phyloP scores from a whole-genome alignment of 2,797 vertebrate species.

The Diceros bicornis region DNA sequence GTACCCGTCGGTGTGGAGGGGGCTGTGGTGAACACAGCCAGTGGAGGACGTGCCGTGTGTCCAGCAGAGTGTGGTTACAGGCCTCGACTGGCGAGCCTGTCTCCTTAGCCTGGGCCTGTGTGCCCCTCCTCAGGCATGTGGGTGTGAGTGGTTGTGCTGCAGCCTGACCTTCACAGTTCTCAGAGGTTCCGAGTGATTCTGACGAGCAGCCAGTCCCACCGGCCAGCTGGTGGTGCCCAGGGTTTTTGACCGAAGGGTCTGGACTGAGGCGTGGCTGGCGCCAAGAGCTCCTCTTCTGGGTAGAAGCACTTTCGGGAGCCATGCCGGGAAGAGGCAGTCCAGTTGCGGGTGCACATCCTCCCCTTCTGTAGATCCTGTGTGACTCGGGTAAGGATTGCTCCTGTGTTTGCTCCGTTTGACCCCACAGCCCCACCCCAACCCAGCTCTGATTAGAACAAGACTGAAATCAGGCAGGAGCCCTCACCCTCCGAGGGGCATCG shows the following conservation, averaged over 20 bases:
- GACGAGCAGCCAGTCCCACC: no score
- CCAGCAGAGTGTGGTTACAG: background rate
- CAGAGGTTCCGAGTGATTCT: background rate
- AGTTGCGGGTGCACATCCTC: rapidly evolving
- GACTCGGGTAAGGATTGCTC: background rate
- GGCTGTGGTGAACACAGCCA: rapidly evolving
- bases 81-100: rapidly evolving
- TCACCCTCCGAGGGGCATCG: rapidly evolving
- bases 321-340: background rate
- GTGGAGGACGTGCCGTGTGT: rapidly evolving
- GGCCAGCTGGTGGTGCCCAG: rapidly evolving
- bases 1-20: rapidly evolving
- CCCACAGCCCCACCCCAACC: background rate
- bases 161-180: background rate
- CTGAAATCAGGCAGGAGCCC: background rate
- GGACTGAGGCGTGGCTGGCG: background rate
- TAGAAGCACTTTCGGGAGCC: background rate
- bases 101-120: background rate
- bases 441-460: background rate
- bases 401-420: background rate
- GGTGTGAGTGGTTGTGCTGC: rapidly evolving
- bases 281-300: background rate
- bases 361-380: no score
- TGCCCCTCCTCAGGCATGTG: rapidly evolving
- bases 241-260: background rate